These are phyloP conservation scores for Smutsia temminckii DNA, from an alignment of 2,797 vertebrate genomes.

Conservation along the genomic window DNA sequence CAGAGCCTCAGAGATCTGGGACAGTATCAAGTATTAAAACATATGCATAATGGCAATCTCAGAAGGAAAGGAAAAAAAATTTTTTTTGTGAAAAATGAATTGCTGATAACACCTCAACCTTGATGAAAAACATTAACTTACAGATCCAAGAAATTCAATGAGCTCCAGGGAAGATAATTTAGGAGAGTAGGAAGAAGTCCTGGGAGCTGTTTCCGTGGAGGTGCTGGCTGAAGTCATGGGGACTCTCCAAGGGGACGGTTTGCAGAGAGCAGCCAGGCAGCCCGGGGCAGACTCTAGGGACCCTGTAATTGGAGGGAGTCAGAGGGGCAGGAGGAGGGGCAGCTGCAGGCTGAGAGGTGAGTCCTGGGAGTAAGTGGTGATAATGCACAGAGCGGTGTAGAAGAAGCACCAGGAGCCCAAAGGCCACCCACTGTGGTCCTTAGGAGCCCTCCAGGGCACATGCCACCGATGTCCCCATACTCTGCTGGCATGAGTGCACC, in stretches of 20 bases:
- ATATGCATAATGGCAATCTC: neutral
- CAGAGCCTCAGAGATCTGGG: neutral
- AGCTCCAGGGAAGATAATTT: too few relatives aligned
- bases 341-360: fast-evolving
- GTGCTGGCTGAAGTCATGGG: neutral
- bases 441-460: neutral
- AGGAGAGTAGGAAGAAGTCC: neutral
- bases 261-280: fast-evolving
- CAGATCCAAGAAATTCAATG: neutral
- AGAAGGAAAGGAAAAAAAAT: neutral
- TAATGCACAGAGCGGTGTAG: fast-evolving
- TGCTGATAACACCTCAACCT: neutral
- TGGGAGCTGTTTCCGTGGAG: neutral
- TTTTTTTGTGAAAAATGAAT: neutral
- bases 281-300: neutral
- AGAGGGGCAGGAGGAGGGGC: neutral
- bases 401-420: neutral
- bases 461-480: too few relatives aligned
- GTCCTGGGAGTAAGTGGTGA: fast-evolving
- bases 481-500: neutral
- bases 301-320: neutral
- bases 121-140: neutral
- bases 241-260: neutral
- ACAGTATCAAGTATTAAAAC: neutral
- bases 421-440: fast-evolving